phyloP scores from a whole-genome alignment of 2,888 invertebrate species.

The Drosophila mulleri region DNA sequence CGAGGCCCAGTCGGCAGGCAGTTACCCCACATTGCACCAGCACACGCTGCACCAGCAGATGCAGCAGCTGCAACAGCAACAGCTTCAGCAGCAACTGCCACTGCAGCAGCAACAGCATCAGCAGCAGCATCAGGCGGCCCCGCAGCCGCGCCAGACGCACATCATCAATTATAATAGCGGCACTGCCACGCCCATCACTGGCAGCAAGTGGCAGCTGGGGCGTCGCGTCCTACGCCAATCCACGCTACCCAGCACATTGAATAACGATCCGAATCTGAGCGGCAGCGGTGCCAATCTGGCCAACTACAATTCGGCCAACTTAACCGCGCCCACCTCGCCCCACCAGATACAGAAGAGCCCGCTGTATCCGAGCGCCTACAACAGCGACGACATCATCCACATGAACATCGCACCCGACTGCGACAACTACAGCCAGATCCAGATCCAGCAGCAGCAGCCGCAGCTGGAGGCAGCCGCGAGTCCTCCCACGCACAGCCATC shows the following conservation, averaged over 20 bases:
- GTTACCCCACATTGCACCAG: slow-evolving; percentile 80
- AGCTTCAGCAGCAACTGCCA: slow-evolving; percentile 36
- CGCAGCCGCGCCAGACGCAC: slow-evolving; percentile 62
- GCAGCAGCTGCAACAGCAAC: slow-evolving; percentile 53
- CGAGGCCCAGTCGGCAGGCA: slow-evolving; percentile 85
- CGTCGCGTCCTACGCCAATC: slow-evolving; percentile 84
- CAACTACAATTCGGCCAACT: slow-evolving; percentile 81
- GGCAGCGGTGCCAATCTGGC: slow-evolving; percentile 80
- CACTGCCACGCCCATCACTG: slow-evolving; percentile 77
- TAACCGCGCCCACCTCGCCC: slow-evolving; percentile 84
- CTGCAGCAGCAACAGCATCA: slow-evolving; percentile 59
- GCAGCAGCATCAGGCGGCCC: slow-evolving; percentile 48
- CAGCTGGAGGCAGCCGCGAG: slow-evolving; percentile 57
- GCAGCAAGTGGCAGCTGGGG: slow-evolving; percentile 79
- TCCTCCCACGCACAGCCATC: slow-evolving; percentile 71
- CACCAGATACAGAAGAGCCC: slow-evolving; percentile 82
- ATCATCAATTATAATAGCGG: slow-evolving; percentile 73
- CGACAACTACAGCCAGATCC: slow-evolving; percentile 73
- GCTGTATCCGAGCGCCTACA: slow-evolving; percentile 80
- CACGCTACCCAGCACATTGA: slow-evolving; percentile 83
- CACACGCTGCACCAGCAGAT: slow-evolving; percentile 56
- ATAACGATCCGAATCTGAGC: slow-evolving; percentile 77
- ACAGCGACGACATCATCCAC: slow-evolving; percentile 80
- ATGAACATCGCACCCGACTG: slow-evolving; percentile 73
- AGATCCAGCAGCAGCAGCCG: slow-evolving; percentile 54